Conservation (phyloP, 2,888 invertebrate species). For the Rugalucina vietnamica region DNA sequence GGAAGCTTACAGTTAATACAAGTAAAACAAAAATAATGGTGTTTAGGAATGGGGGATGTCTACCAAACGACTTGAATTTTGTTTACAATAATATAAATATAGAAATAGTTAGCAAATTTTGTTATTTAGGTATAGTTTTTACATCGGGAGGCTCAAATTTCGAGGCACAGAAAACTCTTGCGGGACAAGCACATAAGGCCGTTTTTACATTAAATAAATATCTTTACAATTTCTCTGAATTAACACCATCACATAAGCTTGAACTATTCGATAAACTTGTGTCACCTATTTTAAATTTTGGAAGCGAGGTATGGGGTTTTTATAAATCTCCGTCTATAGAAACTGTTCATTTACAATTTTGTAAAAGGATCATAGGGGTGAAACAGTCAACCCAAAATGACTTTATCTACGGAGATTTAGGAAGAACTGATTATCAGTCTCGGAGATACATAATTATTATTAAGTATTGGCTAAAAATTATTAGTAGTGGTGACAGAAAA, state of each 20-base stretch:
- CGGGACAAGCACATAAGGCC: too few relatives aligned
- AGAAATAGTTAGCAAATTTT: too few relatives aligned
- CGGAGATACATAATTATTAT: neutral
- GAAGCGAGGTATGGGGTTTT: neutral
- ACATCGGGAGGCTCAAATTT: too few relatives aligned
- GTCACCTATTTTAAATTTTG: neutral
- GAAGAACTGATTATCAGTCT: constrained; percentile 4
- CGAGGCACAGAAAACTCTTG: too few relatives aligned
- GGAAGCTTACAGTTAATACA: too few relatives aligned
- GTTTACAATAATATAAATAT: too few relatives aligned
- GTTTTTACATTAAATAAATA: too few relatives aligned
- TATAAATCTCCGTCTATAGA: neutral
- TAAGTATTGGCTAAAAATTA: constrained; percentile 3
- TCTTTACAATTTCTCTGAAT: neutral
- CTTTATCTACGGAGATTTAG: constrained; percentile 13
- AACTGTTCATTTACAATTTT: constrained; percentile 7
- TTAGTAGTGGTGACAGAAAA: neutral
- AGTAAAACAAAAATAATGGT: too few relatives aligned
- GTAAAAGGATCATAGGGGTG: neutral
- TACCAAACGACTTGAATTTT: too few relatives aligned
- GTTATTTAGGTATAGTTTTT: too few relatives aligned
- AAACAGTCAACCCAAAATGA: constrained; percentile 14
- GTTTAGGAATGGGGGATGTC: too few relatives aligned
- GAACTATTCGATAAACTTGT: neutral
- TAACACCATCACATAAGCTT: neutral